phyloP scores from a whole-genome alignment of 2,888 invertebrate species.

The Lissocephala sabroskyi region DNA sequence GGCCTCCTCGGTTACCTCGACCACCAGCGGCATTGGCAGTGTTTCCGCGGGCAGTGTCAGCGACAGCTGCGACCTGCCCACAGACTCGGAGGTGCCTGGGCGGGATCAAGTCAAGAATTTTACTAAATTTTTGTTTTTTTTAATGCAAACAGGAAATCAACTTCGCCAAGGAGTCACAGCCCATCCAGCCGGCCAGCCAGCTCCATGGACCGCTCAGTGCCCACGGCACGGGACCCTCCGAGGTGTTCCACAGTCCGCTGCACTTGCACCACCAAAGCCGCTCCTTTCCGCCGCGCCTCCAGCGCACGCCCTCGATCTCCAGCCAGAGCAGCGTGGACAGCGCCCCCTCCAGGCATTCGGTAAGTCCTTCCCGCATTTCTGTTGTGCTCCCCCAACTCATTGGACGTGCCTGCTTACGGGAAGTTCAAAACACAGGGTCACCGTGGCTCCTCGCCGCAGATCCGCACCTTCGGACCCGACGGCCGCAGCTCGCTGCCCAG shows the following conservation, averaged over 20 bases:
- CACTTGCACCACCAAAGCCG: conserved; percentile 81
- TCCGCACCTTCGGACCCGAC: conserved; percentile 87
- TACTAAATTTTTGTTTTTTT: not conserved
- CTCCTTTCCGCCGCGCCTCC: conserved; percentile 80
- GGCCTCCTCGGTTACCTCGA: conserved; percentile 70
- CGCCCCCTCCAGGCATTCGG: conserved; percentile 77
- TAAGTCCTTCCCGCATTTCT: conserved; percentile 34
- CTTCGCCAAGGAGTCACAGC: conserved; percentile 77
- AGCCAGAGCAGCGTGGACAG: conserved; percentile 89
- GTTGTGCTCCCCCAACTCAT: not conserved
- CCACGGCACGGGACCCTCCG: conserved; percentile 73
- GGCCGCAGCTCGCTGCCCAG: conserved; percentile 76
- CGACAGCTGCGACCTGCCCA: conserved; percentile 70
- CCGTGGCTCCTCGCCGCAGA: conserved; percentile 88
- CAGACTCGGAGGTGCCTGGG: conserved; percentile 69
- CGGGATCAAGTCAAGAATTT: not conserved
- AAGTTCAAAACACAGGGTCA: conserved; percentile 75
- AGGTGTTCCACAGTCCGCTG: conserved; percentile 75
- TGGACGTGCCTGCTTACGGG: not conserved
- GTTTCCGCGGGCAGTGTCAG: conserved; percentile 67
- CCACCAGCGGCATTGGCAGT: conserved; percentile 70
- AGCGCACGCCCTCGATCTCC: conserved; percentile 85
- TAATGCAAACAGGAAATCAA: conserved; percentile 76
- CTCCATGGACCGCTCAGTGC: conserved; percentile 44
- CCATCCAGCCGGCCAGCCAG: conserved; percentile 76